Evolutionary conservation across 2,113 vertebrate species (phyloP), one percentile per base, ranked within the genome.

Genomic region (Stegostoma tigrinum): DNA sequence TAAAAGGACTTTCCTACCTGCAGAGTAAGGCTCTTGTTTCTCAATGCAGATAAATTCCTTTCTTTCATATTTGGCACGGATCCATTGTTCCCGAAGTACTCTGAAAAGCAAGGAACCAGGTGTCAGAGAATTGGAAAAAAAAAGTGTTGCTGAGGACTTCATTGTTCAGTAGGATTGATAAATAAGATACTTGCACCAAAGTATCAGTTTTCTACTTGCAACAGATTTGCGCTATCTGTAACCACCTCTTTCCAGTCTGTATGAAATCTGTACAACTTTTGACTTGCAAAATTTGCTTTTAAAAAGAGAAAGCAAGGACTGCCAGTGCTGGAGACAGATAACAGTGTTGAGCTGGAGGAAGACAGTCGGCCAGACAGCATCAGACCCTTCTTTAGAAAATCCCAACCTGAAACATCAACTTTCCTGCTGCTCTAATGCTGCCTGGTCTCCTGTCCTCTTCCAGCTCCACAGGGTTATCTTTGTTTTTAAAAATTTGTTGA

Each of bases 1-100:
- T 38, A 21, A 64, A 72, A 42, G 48, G 12, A 23, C 38, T 19
- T 72, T 48, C 70, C 95, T 97, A 99, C 99, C 99, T 98, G 99
- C 98, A 38, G 99, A 99, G 96, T 99, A 99, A 61, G 99, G 98
- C 96, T 99, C 99, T 97, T 99, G 99, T 96, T 98, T 98, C 96
- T 99, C 98, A 0, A 98, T 98, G 96, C 98, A 97, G 96, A 98
- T 98, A 97, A 99, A 99, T 96, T 99, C 99, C 95, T 98, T 98
- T 95, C 99, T 98, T 96, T 99, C 98, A 0, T 99, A 99, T 97
- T 99, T 99, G 97, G 98, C 98, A 96, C 98, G 97, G 97, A 99
- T 99, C 99, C 99, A 99, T 97, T 99, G 99, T 96, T 99, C 99
- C 61, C 98, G 98, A 96, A 99, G 98, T 96, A 99, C 97, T 96